Percentiles rank a stretch among this genome's conserved stretches.
Conservation (phyloP, 2,888 invertebrate genomes). For the Andrena haemorrhoa region DNA sequence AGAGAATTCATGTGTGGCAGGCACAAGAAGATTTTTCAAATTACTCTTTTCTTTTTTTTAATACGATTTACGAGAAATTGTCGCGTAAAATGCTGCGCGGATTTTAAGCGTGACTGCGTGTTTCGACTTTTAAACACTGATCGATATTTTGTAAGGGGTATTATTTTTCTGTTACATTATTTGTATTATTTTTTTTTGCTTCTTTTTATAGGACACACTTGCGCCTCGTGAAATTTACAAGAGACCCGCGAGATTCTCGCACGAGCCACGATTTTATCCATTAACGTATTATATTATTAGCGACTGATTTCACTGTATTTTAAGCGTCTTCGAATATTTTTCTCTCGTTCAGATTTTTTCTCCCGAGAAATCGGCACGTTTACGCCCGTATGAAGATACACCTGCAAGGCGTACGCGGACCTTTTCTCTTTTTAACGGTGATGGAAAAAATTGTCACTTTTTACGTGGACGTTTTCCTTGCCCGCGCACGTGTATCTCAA, state of each 20-base stretch:
- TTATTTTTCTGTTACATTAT: constrained; percentile 51
- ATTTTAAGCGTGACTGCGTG: constrained; percentile 34
- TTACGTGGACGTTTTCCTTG: constrained; percentile 44
- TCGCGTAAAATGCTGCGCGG: constrained; percentile 33
- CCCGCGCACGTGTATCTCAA: constrained; percentile 37
- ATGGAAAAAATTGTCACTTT: constrained; percentile 54
- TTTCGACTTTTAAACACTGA: constrained; percentile 37
- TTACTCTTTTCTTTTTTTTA: constrained; percentile 39
- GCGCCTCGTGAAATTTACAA: constrained; percentile 48
- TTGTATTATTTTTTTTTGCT: constrained; percentile 17
- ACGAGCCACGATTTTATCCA: constrained; percentile 46
- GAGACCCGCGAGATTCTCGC: constrained; percentile 20
- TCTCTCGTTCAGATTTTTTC: constrained; percentile 25
- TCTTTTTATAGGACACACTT: constrained; percentile 51
- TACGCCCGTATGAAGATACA: constrained; percentile 20
- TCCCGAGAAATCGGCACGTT: not conserved
- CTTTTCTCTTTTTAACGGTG: constrained; percentile 29
- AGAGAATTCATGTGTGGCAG: not conserved
- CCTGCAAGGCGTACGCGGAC: constrained; percentile 23
- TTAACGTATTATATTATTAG: constrained; percentile 41
- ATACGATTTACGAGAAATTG: constrained; percentile 26
- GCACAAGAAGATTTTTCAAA: constrained; percentile 15
- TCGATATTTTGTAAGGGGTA: constrained; percentile 55
- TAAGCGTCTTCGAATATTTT: constrained; percentile 29
- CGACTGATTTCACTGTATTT: constrained; percentile 28